These are phyloP conservation scores for Platyscapa corneri DNA, from an alignment of 1,140 invertebrate genomes.

Conservation along the genomic window DNA sequence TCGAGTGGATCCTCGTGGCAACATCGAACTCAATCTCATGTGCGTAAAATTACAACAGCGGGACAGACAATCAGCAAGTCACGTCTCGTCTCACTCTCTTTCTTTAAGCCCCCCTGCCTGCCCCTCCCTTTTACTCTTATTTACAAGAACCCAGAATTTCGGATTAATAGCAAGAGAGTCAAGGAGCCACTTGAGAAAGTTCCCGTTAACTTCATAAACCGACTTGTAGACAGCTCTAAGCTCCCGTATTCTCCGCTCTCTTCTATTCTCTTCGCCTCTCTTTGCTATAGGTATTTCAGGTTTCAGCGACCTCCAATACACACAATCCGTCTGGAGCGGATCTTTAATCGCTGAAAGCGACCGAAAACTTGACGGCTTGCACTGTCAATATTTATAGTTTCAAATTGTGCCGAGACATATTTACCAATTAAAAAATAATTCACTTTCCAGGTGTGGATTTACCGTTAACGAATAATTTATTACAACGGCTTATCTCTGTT, in stretches of 20 bases:
- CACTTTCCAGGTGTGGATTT: too few relatives aligned
- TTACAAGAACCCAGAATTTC: conserved; percentile 9
- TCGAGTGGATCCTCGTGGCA: conserved; percentile 40
- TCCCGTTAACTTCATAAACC: conserved; percentile 39
- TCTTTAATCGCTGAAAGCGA: background rate
- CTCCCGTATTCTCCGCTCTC: background rate
- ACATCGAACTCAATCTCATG: conserved; percentile 8
- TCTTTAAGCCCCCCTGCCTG: background rate
- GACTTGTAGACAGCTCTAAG: conserved; percentile 23
- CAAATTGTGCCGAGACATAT: background rate
- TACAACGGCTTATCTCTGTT: too few relatives aligned
- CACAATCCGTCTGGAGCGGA: background rate
- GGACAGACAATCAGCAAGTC: conserved; percentile 35
- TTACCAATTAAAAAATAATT: background rate
- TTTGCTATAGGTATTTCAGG: background rate
- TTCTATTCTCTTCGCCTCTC: background rate
- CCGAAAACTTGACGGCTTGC: background rate
- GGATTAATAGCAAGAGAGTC: conserved; percentile 35
- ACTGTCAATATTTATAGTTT: background rate
- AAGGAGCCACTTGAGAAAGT: conserved; percentile 34
- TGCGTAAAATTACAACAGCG: conserved; percentile 22
- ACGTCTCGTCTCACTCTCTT: background rate
- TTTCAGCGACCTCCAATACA: background rate
- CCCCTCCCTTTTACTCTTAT: background rate
- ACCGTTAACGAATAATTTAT: too few relatives aligned